Conservation (phyloP, 2,888 invertebrate species). For the Macrosiphum euphorbiae region DNA sequence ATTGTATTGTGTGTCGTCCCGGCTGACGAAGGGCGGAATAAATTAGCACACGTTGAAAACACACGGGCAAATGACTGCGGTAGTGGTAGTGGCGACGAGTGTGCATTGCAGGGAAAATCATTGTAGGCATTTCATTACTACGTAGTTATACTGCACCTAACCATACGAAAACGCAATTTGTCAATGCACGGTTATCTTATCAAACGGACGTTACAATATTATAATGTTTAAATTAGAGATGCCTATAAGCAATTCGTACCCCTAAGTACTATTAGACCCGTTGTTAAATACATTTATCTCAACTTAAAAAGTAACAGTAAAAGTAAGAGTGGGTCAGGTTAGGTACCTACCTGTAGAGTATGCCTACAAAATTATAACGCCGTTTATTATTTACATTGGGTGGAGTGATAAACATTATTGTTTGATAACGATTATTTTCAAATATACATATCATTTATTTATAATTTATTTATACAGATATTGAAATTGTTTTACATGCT, state of each 20-base stretch:
- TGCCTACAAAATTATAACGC: not conserved
- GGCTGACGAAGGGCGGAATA: conserved; percentile 60
- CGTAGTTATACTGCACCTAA: not conserved
- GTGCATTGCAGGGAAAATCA: not conserved
- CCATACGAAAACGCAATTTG: not conserved
- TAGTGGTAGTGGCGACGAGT: not conserved
- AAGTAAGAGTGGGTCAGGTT: not conserved
- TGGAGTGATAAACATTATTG: not conserved
- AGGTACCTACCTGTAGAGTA: not conserved
- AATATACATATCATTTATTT: not conserved
- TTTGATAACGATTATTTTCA: not conserved
- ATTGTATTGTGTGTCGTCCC: conserved; percentile 53
- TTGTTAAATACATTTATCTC: not conserved
- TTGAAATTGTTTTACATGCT: not conserved
- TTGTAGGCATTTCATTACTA: not conserved
- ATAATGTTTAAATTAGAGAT: not conserved
- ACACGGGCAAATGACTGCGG: not conserved
- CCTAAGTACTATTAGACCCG: not conserved
- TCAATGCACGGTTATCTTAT: not conserved
- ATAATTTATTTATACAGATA: no score
- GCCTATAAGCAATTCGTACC: not conserved
- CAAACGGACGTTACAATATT: not conserved
- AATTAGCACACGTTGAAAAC: conserved; percentile 36
- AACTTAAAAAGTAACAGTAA: not conserved
- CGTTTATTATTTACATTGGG: not conserved